A percentile compares a stretch with the other conserved stretches of the same genome.
These are phyloP conservation scores for Neodiprion fabricii DNA, from an alignment of 1,140 invertebrate genomes.

Conservation along the genomic window DNA sequence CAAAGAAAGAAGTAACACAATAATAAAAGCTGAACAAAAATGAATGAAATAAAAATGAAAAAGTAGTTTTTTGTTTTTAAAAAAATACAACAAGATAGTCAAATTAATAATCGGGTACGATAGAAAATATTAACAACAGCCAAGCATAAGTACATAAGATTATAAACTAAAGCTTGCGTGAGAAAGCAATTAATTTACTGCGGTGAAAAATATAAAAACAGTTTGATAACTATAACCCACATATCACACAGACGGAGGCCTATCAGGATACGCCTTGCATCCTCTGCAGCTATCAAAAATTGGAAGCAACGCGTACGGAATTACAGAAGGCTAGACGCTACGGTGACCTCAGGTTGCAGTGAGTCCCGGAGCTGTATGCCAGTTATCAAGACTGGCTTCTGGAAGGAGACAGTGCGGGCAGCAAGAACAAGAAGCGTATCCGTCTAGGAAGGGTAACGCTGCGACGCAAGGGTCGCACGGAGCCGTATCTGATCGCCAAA, in stretches of 20 bases:
- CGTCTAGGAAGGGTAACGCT: not conserved
- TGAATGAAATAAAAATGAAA: not conserved
- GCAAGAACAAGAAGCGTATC: not conserved
- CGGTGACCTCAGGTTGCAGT: not conserved
- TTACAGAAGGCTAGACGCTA: not conserved
- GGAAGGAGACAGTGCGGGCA: conserved; percentile 5
- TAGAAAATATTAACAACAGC: not conserved
- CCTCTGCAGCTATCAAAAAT: not conserved
- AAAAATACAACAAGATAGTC: not conserved
- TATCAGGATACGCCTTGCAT: not conserved
- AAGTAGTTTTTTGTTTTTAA: too few relatives aligned
- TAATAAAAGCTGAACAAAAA: too few relatives aligned
- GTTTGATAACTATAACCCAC: not conserved
- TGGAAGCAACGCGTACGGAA: not conserved
- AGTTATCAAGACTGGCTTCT: conserved; percentile 7
- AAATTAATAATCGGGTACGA: not conserved
- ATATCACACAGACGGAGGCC: too few relatives aligned
- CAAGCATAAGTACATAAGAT: not conserved
- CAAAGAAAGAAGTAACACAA: not conserved
- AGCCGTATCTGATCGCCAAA: not conserved
- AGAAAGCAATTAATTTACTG: not conserved
- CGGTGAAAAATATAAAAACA: not conserved
- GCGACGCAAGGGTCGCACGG: not conserved
- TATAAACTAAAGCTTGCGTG: not conserved
- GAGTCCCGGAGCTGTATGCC: not conserved